Evolutionary conservation across 92 coral and sea anemone species (phyloP).

Genomic region (Umimayanthus chanpuru): DNA sequence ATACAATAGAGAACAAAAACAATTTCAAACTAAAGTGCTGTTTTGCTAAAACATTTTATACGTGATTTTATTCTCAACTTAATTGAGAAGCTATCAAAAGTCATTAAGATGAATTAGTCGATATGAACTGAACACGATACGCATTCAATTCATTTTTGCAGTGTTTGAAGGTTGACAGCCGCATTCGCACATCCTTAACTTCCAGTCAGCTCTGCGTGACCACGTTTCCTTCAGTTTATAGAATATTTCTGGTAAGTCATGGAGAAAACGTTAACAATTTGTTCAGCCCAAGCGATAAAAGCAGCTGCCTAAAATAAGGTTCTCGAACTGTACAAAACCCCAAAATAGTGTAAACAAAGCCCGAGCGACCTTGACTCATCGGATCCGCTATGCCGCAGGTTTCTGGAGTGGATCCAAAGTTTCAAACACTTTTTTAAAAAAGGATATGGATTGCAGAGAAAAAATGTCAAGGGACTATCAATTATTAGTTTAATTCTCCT

Average conservation of each 20-base stretch:
- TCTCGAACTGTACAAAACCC: background rate
- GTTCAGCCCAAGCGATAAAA: background rate
- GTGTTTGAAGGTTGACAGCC: background rate
- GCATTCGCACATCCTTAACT: background rate
- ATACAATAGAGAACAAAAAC: background rate
- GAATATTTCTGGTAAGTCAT: too few species aligned
- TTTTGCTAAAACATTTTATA: background rate
- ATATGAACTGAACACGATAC: background rate
- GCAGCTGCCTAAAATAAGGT: too few species aligned
- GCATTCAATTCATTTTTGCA: constrained; percentile 1
- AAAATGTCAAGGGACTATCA: constrained; percentile 1
- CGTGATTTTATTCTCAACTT: background rate
- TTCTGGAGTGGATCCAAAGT: constrained; percentile 5
- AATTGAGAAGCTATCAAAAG: background rate
- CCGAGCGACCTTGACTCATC: constrained; percentile 6
- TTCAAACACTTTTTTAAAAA: background rate
- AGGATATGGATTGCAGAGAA: background rate
- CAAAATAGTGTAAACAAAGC: background rate
- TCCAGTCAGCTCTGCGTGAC: background rate
- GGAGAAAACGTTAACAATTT: background rate
- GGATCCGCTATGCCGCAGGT: background rate
- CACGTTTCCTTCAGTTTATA: background rate
- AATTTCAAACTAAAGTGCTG: background rate
- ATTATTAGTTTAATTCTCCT: background rate
- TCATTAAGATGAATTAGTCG: background rate